A percentile compares a stretch with the other conserved stretches of the same genome.
These are phyloP conservation scores for Thomomys bottae DNA, from an alignment of 2,113 vertebrate species.

Conservation along the genomic window DNA sequence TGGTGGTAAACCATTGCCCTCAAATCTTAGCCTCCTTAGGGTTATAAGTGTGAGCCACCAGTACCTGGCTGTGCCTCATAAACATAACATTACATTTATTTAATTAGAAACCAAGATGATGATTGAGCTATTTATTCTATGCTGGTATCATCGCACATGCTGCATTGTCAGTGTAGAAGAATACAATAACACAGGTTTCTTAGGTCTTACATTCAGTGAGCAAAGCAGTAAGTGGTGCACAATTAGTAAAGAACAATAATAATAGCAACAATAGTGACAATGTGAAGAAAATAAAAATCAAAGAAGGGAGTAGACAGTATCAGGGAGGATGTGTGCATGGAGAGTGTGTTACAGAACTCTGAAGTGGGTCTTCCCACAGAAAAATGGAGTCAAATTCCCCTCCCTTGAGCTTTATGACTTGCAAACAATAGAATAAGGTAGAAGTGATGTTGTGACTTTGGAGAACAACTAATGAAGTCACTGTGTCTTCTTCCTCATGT, in stretches of 20 bases:
- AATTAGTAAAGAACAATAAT: neutral
- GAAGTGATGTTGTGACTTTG: neutral
- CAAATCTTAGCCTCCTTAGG: no score
- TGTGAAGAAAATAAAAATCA: slow-evolving; percentile 37
- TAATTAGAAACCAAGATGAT: slow-evolving; percentile 27
- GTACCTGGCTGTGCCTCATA: no score
- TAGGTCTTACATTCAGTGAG: neutral
- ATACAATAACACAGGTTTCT: neutral
- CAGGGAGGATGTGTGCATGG: neutral
- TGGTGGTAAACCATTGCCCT: no score
- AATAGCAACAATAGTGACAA: neutral
- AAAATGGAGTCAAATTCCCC: neutral
- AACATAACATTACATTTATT: neutral
- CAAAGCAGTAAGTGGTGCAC: neutral
- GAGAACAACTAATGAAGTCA: neutral
- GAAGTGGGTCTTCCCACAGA: neutral
- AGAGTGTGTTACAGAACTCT: neutral
- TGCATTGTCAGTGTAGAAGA: neutral
- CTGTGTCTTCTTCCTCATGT: neutral
- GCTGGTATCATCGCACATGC: neutral
- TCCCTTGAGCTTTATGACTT: neutral
- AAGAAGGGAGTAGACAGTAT: neutral
- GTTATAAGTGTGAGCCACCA: no score
- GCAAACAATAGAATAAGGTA: neutral
- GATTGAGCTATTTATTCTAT: neutral